Base-by-base conservation (phyloP, 2,113 vertebrate species). In the Daphoenositta chrysoptera region DNA sequence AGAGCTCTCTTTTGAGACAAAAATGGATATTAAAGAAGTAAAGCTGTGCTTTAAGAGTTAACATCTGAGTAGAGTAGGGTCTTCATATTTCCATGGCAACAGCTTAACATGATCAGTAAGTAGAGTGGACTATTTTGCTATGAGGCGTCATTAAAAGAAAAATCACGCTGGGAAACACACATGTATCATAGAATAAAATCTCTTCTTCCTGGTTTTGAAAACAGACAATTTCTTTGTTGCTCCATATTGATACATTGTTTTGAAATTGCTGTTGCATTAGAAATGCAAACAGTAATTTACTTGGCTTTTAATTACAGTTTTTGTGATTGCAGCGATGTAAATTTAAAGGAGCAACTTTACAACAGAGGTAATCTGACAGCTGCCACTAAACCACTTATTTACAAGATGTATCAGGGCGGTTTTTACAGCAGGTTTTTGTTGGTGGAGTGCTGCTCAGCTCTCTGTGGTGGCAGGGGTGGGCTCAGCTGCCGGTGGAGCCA, bases 41-140 rank as follows among this genome's bases (percentile, higher is more conserved):
- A 89, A 90, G 60, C 86, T 93, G 79, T 78, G 37, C 88, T 95
- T 83, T 40, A 95, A 92, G 94, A 94, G 93, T 96, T 97, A 97
- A 96, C 40, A 57, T 90, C 64, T 86, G 88, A 92, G 40, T 90
- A 30, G 73, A 64, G 76, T 87, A 92, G 76, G 86, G 93, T 96
- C 92, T 90, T 89, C 65, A 54, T 53, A 94, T 97, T 96, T 92
- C 96, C 94, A 97, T 97, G 96, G 96, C 88, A 97, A 97, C 96
- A 93, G 88, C 90, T 96, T 97, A 96, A 92, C 93, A 96, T 95
- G 96, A 96, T 96, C 94, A 94, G 93, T 92, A 94, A 96, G 90
- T 37, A 68, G 94, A 93, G 83, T 93, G 96, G 96, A 96, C 96
- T 94, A 64, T 94, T 95, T 95, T 96, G 88, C 95, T 96, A 50